Percentiles rank a stretch among this genome's conserved stretches.
Evolutionary conservation across 2,797 vertebrate species (phyloP).

Genomic region (Hydrocynus forskahlii): DNA sequence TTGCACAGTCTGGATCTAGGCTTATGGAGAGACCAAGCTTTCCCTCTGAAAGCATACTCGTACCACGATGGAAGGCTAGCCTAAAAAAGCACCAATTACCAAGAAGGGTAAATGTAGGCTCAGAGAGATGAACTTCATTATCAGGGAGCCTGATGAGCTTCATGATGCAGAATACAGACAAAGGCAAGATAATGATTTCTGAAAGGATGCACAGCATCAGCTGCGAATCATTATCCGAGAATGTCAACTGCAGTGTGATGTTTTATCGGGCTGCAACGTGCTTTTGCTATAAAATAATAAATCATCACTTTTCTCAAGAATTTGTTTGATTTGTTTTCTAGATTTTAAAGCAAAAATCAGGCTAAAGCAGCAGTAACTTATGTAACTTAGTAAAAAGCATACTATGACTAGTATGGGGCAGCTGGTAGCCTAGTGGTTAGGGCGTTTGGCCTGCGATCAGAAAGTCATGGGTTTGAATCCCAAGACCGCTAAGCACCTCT

Average conservation of each 20-base stretch:
- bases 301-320: neutral
- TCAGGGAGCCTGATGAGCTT: conserved; percentile 36
- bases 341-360: neutral
- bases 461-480: too few relatives aligned
- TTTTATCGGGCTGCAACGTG: neutral
- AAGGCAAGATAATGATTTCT: conserved; percentile 7
- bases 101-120: conserved; percentile 41
- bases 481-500: too few relatives aligned
- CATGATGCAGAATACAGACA: conserved; percentile 33
- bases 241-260: neutral
- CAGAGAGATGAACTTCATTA: conserved; percentile 53
- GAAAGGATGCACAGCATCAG: neutral
- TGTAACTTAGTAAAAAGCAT: too few relatives aligned
- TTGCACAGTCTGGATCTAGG: conserved; percentile 28
- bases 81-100: conserved; percentile 57
- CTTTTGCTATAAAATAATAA: neutral
- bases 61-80: conserved; percentile 10
- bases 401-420: neutral
- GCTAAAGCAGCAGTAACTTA: neutral
- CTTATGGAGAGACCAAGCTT: conserved; percentile 15
- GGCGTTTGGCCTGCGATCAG: too few relatives aligned
- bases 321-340: neutral
- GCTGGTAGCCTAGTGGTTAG: too few relatives aligned
- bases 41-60: conserved; percentile 33
- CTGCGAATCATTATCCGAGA: neutral